These are phyloP conservation scores for Tetanocera ferruginea DNA, from an alignment of 2,888 invertebrate genomes.

Conservation along the genomic window DNA sequence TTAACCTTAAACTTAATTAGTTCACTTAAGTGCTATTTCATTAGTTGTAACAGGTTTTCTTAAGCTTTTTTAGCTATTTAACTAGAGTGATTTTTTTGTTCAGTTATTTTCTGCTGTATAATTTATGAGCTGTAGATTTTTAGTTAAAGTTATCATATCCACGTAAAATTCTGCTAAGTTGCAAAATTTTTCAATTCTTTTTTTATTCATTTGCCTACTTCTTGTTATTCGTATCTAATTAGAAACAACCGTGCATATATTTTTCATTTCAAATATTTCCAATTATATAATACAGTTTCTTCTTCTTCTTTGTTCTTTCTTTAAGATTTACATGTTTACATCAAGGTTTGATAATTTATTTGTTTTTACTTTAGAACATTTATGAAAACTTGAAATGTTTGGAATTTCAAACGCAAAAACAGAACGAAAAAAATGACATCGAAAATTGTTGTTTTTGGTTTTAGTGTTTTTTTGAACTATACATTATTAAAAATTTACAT, in stretches of 20 bases:
- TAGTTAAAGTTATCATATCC: constrained; percentile 16
- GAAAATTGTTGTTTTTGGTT: constrained; percentile 16
- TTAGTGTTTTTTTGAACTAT: constrained; percentile 37
- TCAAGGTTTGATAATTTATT: constrained; percentile 4
- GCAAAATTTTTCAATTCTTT: constrained; percentile 17
- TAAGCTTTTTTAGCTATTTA: neutral
- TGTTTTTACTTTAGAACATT: constrained; percentile 3
- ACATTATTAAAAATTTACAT: constrained; percentile 44
- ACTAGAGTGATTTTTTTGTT: neutral
- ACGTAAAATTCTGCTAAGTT: constrained; percentile 20
- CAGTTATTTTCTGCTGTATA: neutral
- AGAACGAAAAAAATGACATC: constrained; percentile 15
- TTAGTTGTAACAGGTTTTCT: neutral
- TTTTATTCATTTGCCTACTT: constrained; percentile 9
- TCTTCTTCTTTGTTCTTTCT: constrained; percentile 11
- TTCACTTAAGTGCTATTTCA: neutral
- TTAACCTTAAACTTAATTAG: constrained; percentile 15
- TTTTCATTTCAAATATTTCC: constrained; percentile 46
- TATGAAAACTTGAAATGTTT: constrained; percentile 6
- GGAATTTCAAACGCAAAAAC: neutral
- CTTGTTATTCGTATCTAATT: constrained; percentile 27
- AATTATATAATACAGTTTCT: constrained; percentile 28
- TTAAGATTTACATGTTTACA: constrained; percentile 8
- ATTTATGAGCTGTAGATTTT: constrained; percentile 17
- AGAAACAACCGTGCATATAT: constrained; percentile 54